Percentiles rank a stretch among this genome's conserved stretches.
Conservation (phyloP, 35 echinoderm and acorn worm species). For the Ophiothrix spiculata region DNA sequence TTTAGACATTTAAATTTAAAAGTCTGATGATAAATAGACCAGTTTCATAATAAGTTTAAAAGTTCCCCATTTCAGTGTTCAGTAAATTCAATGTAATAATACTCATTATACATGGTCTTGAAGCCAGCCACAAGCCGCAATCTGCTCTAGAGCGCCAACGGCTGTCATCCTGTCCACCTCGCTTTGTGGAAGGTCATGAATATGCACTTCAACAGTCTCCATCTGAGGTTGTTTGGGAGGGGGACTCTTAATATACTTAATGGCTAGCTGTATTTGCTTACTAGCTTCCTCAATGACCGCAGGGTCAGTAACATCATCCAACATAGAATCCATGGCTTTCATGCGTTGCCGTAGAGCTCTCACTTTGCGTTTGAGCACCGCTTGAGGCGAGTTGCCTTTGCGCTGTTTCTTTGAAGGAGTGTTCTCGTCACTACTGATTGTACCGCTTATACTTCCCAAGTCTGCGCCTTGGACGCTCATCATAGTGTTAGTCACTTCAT, state of each 20-base stretch:
- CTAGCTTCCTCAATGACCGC: background rate
- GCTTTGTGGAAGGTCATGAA: background rate
- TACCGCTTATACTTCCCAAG: background rate
- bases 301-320: background rate
- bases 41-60: too few species aligned
- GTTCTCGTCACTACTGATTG: background rate
- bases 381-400: background rate
- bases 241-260: slow-evolving; percentile 5
- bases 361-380: slow-evolving; percentile 7
- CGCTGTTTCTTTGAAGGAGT: background rate
- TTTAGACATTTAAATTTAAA: too few species aligned
- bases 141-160: background rate
- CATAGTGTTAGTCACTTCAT: background rate
- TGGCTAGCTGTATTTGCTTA: background rate
- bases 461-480: background rate
- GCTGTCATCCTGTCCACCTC: background rate
- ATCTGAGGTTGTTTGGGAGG: background rate
- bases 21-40: too few species aligned
- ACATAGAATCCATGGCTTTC: background rate
- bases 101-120: slow-evolving; percentile 4
- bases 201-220: background rate
- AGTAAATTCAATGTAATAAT: too few species aligned
- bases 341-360: background rate
- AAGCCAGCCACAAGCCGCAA: background rate
- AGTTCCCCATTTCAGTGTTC: too few species aligned